These are phyloP conservation scores for Nothocercus nigrocapillus DNA, from an alignment of 2,113 vertebrate genomes.

Conservation along the genomic window DNA sequence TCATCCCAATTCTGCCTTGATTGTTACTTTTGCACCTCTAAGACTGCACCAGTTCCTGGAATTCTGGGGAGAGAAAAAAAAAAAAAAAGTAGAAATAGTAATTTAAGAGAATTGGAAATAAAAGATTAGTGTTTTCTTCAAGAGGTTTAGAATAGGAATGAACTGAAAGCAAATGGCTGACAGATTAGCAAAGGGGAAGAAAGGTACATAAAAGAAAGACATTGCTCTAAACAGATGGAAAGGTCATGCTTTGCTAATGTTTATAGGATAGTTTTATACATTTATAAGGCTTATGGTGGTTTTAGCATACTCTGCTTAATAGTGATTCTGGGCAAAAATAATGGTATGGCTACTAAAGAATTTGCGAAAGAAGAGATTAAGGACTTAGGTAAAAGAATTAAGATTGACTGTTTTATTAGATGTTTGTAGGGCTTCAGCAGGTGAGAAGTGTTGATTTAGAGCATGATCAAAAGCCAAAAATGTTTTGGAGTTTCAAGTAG, in stretches of 20 bases:
- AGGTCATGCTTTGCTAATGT: background rate
- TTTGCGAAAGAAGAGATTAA: background rate
- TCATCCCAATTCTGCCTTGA: background rate
- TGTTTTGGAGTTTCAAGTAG: background rate
- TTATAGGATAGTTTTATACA: background rate
- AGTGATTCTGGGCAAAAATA: background rate
- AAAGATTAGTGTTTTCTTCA: background rate
- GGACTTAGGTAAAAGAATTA: background rate
- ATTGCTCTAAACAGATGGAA: background rate
- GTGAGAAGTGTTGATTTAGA: background rate
- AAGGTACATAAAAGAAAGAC: rapidly evolving
- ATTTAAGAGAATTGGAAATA: background rate
- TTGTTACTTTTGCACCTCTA: constrained; percentile 71
- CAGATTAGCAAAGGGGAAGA: background rate
- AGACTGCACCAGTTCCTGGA: constrained; percentile 91
- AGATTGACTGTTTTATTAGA: background rate
- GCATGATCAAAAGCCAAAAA: background rate
- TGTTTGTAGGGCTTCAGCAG: background rate
- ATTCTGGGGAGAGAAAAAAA: constrained; percentile 84
- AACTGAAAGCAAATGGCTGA: background rate
- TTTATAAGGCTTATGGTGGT: background rate
- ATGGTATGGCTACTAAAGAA: background rate
- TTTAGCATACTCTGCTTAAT: background rate
- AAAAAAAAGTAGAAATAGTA: constrained; percentile 10
- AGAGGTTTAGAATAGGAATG: background rate